Evolutionary conservation across 2,113 vertebrate species (phyloP), one percentile per base, ranked within the genome.

Genomic region (Cololabis saira): DNA sequence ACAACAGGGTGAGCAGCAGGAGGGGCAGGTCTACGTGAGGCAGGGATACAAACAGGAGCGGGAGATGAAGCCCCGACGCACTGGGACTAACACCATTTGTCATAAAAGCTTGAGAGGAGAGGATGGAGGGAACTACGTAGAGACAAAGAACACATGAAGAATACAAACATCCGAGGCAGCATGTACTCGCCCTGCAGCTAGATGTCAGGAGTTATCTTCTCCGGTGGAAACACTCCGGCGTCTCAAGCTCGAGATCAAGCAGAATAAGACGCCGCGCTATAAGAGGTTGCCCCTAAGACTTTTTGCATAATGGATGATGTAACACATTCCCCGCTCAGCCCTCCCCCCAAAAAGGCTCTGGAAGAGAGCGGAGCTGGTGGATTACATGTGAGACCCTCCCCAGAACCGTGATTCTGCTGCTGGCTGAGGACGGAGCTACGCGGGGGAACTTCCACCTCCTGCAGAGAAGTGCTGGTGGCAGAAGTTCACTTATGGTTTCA

Each of bases 271-370:
- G n/a, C 44, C 33, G 76, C 18, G 71, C 66, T 82, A 57, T 61
- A 68, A 74, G 58, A 84, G 44, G 58, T 42, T 82, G 81, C 76
- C 85, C 77, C 67, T 50, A 76, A 85, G 77, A 86, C 71, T 56
- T 71, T 61, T 65, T 87, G 73, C 74, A 86, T 81, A 79, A 85
- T 78, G 82, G 57, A 83, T 82, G 74, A 75, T 62, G 70, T 57
- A 82, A 80, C 83, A 63, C 61, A 22, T 52, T 70, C 64, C 56
- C 76, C 76, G 69, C 67, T 54, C 66, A 80, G 53, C n/a, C 44
- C 61, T 67, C 51, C 59, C 58, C 47, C 52, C 52, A 1, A 63
- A 42, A 42, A 66, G 68, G 21, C 74, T 64, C 17, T 30, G 43
- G 11, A 72, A 60, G 54, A 74, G 63, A 71, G 51, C 19, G 37